Evolutionary conservation across 30 jellyfish, hydroid and myxozoan genomes (phyloP).

Genomic region (Phacellophora camtschatica): DNA sequence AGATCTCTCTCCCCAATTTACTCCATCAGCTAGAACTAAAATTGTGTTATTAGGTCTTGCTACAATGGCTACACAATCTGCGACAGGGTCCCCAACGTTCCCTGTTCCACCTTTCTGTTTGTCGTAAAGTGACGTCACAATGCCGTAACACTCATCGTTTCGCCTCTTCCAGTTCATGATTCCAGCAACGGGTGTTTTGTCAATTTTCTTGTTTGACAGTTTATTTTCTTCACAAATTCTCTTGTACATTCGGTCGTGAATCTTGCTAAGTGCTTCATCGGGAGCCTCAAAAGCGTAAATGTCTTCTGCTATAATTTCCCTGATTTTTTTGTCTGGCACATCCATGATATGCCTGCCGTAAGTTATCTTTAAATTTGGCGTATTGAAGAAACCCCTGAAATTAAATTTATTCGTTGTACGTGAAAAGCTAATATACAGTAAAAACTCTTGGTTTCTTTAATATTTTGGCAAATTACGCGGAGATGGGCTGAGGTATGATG

Average conservation of each 20-base stretch:
- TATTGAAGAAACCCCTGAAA: conserved; percentile 65
- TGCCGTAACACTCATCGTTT: conserved; percentile 74
- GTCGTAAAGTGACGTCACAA: conserved; percentile 73
- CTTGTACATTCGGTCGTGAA: conserved; percentile 44
- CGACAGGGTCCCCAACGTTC: conserved; percentile 86
- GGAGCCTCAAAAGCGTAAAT: conserved; percentile 74
- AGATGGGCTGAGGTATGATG: no score
- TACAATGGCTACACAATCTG: conserved; percentile 78
- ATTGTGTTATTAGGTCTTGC: conserved; percentile 67
- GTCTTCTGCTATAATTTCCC: conserved; percentile 11
- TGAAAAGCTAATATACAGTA: no score
- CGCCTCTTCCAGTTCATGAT: conserved; percentile 71
- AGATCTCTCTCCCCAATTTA: conserved; percentile 93
- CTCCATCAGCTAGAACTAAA: conserved; percentile 91
- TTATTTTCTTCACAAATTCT: background rate
- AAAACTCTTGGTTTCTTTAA: no score
- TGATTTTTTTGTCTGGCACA: conserved; percentile 65
- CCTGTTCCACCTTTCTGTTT: conserved; percentile 4
- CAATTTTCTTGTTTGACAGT: background rate
- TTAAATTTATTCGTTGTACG: no score
- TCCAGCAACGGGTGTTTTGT: conserved; percentile 57
- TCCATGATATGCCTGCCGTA: conserved; percentile 62
- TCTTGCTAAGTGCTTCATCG: conserved; percentile 29
- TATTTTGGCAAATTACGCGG: no score
- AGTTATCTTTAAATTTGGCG: conserved; percentile 27